Percentiles rank a stretch among this genome's conserved stretches.
These are phyloP conservation scores for Monochamus alternatus DNA, from an alignment of 2,888 invertebrate species.

Conservation along the genomic window DNA sequence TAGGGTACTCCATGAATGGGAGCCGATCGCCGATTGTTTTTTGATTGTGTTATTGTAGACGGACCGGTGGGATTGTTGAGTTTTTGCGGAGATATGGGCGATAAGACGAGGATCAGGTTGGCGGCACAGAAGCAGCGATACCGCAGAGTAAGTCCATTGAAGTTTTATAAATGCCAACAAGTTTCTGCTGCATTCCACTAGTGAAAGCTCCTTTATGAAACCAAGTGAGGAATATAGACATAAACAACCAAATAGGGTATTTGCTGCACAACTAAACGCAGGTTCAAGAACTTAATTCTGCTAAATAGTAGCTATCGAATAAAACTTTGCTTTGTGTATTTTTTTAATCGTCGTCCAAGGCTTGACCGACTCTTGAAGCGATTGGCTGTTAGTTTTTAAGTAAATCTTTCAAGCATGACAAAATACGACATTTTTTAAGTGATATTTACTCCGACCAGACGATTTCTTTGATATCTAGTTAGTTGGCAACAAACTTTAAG, in stretches of 20 bases:
- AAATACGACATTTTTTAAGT: too few relatives aligned
- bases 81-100: constrained; percentile 55
- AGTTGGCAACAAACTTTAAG: too few relatives aligned
- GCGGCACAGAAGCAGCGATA: constrained; percentile 61
- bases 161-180: background rate
- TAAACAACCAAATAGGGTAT: background rate
- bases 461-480: too few relatives aligned
- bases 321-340: too few relatives aligned
- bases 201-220: constrained; percentile 8
- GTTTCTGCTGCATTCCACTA: background rate
- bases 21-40: constrained; percentile 18
- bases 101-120: constrained; percentile 59
- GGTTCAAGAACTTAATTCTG: background rate
- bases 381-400: background rate
- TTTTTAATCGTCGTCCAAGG: too few relatives aligned
- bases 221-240: background rate
- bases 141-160: constrained; percentile 58
- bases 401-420: too few relatives aligned
- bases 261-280: background rate
- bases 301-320: too few relatives aligned
- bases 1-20: constrained; percentile 17
- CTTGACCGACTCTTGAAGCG: too few relatives aligned
- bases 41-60: constrained; percentile 15
- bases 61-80: constrained; percentile 17
- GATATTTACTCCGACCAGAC: too few relatives aligned